Percentiles rank a stretch among this genome's conserved stretches.
phyloP scores from a whole-genome alignment of 2,888 invertebrate species.

The Scaptomyza cyrtandrae region DNA sequence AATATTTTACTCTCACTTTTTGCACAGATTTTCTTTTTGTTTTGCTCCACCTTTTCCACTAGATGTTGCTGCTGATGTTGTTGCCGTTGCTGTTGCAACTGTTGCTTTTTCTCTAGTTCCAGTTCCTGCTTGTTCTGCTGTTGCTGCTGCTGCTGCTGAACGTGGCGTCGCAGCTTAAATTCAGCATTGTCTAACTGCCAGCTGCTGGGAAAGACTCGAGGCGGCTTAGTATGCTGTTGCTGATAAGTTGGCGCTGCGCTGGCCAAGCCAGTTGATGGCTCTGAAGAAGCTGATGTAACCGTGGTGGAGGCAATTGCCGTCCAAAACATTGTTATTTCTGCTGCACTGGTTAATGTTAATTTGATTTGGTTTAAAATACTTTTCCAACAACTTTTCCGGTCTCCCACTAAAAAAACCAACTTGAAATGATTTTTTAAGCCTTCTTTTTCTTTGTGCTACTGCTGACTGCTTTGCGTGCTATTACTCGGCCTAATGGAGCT shows the following conservation, averaged over 20 bases:
- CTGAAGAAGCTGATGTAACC: conserved; percentile 22
- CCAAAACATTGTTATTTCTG: conserved; percentile 48
- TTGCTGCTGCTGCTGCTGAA: conserved; percentile 30
- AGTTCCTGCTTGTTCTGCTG: conserved; percentile 18
- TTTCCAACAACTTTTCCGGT: not conserved
- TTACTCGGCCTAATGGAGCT: not conserved
- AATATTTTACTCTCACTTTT: conserved; percentile 54
- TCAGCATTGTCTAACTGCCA: conserved; percentile 54
- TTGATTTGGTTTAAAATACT: not conserved
- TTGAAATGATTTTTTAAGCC: not conserved
- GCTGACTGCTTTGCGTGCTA: not conserved
- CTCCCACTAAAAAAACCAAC: not conserved
- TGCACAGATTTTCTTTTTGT: conserved; percentile 41
- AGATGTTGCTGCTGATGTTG: not conserved
- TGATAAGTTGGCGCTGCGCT: conserved; percentile 56
- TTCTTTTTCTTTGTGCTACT: not conserved
- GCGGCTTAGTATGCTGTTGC: conserved; percentile 50
- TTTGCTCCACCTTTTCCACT: not conserved
- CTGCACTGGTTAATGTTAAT: not conserved
- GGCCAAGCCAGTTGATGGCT: conserved; percentile 37
- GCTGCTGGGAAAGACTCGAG: conserved; percentile 37
- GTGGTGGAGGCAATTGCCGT: conserved; percentile 58
- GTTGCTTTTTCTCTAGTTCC: conserved; percentile 10
- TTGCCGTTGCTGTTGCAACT: conserved; percentile 6
- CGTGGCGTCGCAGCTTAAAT: conserved; percentile 41